Evolutionary conservation across 2,888 invertebrate species (phyloP), one percentile per base, ranked within the genome.

Genomic region (Melanophora roralis): DNA sequence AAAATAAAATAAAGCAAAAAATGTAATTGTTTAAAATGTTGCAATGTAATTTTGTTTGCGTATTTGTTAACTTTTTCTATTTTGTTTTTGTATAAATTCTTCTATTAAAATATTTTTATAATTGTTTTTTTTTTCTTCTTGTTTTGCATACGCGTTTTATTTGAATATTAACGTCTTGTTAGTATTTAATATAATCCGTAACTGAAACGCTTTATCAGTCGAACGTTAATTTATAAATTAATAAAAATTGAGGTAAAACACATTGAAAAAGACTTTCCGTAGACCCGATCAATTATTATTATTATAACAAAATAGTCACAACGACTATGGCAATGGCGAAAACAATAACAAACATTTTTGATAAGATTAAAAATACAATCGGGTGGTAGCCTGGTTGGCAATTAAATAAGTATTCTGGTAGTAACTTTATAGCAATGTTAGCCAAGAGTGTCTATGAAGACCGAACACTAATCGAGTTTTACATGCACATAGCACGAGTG

Each of bases 191-290:
- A 69, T 85, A 81, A 83, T 83, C 82, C 83, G 81, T 76, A 57
- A 87, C 86, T 87, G 84, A 85, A 85, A 82, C 82, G 73, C 23
- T 62, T 40, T 68, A 62, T 34, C 34, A 53, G 72, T 64, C 57
- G 47, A 65, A 47, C 76, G 45, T 57, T 73, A 38, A 67, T 43
- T 80, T 80, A 73, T 80, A 80, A 80, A 73, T 59, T 43, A 80
- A 64, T 68, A 21, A 40, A n/a, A 6, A 38, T 59, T 45, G 49
- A 5, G 21, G 11, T 6, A 55, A 45, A 16, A 16, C 9, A 9
- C 11, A 14, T 27, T 51, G 34, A 19, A 21, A 62, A 64, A 76
- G 32, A 38, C n/a, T 60, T 62, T 47, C 59, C 9, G 34, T 14
- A 38, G 38, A 49, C 36, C 57, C 64, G 76, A 57, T 71, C 76